Conservation (phyloP, 2,888 invertebrate genomes). For the Sturmia bella region DNA sequence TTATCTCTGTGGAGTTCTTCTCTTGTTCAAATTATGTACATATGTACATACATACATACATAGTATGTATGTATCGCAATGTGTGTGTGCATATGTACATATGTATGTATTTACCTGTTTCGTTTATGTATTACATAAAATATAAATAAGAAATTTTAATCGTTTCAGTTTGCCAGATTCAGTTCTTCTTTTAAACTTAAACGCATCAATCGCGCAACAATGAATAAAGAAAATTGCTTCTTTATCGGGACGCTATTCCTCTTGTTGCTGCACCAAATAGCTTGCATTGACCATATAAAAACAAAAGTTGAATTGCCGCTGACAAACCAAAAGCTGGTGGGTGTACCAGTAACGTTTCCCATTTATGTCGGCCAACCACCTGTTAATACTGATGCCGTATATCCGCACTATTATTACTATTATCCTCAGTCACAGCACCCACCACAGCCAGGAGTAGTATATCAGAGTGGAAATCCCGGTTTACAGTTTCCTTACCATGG, state of each 20-base stretch:
- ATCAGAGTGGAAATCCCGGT: background rate
- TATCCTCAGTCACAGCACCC: slow-evolving; percentile 35
- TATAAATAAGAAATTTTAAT: slow-evolving; percentile 31
- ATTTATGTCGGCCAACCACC: slow-evolving; percentile 15
- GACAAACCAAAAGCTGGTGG: background rate
- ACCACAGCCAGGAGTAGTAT: slow-evolving; percentile 13
- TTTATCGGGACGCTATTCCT: background rate
- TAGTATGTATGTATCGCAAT: no score
- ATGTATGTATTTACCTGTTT: background rate
- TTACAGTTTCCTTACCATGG: slow-evolving; percentile 40
- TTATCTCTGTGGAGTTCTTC: slow-evolving; percentile 35
- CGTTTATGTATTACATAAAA: slow-evolving; percentile 11
- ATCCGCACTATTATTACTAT: slow-evolving; percentile 47
- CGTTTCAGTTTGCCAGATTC: slow-evolving; percentile 19
- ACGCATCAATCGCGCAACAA: slow-evolving; percentile 29
- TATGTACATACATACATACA: background rate
- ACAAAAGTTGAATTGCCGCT: background rate
- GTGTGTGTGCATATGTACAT: background rate
- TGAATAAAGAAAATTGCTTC: slow-evolving; percentile 13
- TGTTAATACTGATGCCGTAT: background rate
- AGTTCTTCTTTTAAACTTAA: slow-evolving; percentile 56
- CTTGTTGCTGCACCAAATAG: background rate
- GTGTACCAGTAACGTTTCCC: slow-evolving; percentile 15
- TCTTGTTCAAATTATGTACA: slow-evolving; percentile 3
- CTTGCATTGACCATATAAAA: background rate